Evolutionary conservation across 2,797 vertebrate genomes (phyloP), one percentile per base, ranked within the genome.

Genomic region (Chelmon rostratus): DNA sequence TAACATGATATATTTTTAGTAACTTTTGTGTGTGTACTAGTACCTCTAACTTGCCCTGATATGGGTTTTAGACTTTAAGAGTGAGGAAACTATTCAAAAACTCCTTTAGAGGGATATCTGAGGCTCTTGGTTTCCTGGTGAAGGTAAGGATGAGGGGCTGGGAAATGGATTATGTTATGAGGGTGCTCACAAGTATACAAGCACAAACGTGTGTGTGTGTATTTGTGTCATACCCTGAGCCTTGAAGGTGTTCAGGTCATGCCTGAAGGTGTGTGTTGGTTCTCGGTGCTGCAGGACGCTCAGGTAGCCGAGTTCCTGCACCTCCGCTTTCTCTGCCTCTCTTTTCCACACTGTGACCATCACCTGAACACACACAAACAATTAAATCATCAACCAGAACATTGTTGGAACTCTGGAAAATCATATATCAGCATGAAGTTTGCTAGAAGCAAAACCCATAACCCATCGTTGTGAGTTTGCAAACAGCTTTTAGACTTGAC

Each of bases 301-400:
- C 63, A 98, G 94, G 92, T 98, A 98, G 40, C 97, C 97, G 1
- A 97, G 95, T 3, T 97, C 96, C 93, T 95, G 95, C 58, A 97
- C 96, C 90, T 98, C 97, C 0, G 93, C 95, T 46, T 96, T 96
- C 88, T 98, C 97, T 8, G 95, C 94, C 75, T 98, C 97, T 77
- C 93, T 93, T 84, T 97, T 97, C 97, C 97, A 98, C 61, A 98
- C 97, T 0, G 97, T 98, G 80, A 98, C 97, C 91, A 98, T 97
- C 71, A 98, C 97, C 97, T 97, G 83, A n/a, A 47, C 2, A 18
- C 40, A 83, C 40, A 73, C 7, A 79, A 19, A 42, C 6, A 6
- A 8, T 15, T 25, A 37, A 6, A 28, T 13, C 28, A 50, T 6
- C 44, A 33, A 5, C 33, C 21, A 21, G 0, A 10, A n/a, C 19